Evolutionary conservation across 2,888 invertebrate species (phyloP).

Genomic region (Apodemia hepburni): DNA sequence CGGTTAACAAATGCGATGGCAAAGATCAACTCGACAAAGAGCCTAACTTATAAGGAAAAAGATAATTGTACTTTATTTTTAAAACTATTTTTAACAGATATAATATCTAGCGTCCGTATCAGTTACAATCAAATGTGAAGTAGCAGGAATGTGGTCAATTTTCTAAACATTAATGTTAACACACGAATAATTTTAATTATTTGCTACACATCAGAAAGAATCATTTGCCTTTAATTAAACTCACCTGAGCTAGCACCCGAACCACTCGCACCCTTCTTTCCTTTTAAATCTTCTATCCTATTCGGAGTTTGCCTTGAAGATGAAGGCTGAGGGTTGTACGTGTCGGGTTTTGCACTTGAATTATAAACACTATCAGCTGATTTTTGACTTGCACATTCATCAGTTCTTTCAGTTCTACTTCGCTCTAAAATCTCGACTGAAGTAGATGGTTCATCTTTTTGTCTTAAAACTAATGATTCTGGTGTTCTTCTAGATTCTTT

Average conservation of each 20-base stretch:
- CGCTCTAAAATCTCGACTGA: constrained; percentile 37
- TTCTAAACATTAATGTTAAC: no score
- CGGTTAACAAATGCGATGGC: no score
- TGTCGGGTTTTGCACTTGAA: constrained; percentile 68
- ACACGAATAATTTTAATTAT: no score
- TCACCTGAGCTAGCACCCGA: constrained; percentile 82
- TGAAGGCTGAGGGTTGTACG: constrained; percentile 65
- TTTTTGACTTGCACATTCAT: constrained; percentile 70
- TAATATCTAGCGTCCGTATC: no score
- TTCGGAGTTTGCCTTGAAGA: constrained; percentile 70
- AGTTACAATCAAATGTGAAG: no score
- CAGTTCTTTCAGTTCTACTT: constrained; percentile 45
- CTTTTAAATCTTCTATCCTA: constrained; percentile 72
- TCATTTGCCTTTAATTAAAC: not conserved
- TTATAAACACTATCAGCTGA: constrained; percentile 81
- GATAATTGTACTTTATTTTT: no score
- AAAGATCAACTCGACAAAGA: not conserved
- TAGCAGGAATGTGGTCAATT: no score
- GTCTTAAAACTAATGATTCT: constrained; percentile 55
- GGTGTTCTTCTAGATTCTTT: constrained; percentile 53
- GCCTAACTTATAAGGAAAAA: no score
- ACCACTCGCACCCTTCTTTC: constrained; percentile 68
- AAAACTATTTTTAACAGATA: no score
- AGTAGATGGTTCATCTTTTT: constrained; percentile 53
- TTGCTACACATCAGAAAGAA: no score